Conservation (phyloP, 2,113 vertebrate species). For the Indri indri region DNA sequence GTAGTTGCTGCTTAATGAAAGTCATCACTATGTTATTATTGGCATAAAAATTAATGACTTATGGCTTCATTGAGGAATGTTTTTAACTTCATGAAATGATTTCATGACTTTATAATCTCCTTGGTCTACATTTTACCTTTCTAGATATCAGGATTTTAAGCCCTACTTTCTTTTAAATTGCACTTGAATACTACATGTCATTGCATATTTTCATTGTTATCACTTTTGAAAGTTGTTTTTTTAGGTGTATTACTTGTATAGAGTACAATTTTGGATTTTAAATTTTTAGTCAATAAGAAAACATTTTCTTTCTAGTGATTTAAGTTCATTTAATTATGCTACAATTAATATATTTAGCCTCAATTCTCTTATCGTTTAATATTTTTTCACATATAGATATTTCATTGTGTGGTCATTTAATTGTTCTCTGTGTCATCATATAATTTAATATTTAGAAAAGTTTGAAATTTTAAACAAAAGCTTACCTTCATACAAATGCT, state of each 20-base stretch:
- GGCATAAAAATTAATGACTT: background rate
- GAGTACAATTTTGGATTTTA: background rate
- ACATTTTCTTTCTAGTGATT: background rate
- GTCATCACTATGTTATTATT: background rate
- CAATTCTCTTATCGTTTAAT: background rate
- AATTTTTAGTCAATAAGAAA: background rate
- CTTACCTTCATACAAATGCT: background rate
- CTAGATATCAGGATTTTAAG: background rate
- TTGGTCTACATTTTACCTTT: background rate
- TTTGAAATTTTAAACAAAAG: background rate
- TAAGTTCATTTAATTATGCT: background rate
- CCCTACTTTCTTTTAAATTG: background rate
- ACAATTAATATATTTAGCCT: background rate
- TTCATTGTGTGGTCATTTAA: background rate
- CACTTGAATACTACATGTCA: background rate
- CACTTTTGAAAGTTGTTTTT: background rate
- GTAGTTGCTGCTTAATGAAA: background rate
- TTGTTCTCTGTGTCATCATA: background rate
- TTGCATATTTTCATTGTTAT: background rate
- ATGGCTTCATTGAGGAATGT: background rate
- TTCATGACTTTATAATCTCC: background rate
- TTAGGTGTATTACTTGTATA: background rate
- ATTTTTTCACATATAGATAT: background rate
- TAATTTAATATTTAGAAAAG: background rate
- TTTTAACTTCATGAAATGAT: background rate